Conservation (phyloP, 2,113 vertebrate genomes). For the Salvelinus alpinus region DNA sequence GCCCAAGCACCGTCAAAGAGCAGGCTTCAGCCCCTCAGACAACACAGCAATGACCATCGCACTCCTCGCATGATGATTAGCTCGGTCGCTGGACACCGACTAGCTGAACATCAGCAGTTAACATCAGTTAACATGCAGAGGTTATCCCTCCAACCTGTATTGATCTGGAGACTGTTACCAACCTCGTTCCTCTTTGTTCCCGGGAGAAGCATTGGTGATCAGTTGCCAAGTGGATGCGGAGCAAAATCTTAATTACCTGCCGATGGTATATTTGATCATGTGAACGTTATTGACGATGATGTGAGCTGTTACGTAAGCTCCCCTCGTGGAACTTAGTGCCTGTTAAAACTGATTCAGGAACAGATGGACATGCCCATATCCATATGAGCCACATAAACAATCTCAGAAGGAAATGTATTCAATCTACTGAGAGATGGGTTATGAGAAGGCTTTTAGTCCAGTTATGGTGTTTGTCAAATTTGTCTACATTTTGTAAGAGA, state of each 20-base stretch:
- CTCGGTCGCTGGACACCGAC: constrained; percentile 22
- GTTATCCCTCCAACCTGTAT: constrained; percentile 63
- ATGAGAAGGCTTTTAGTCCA: neutral
- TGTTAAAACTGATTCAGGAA: neutral
- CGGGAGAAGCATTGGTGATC: constrained; percentile 20
- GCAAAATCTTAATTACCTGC: constrained; percentile 59
- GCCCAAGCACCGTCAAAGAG: constrained; percentile 34
- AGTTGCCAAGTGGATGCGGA: constrained; percentile 31
- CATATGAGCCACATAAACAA: neutral
- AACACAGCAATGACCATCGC: neutral
- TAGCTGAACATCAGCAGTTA: constrained; percentile 56
- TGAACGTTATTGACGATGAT: neutral
- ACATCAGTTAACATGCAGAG: constrained; percentile 67
- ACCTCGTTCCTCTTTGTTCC: constrained; percentile 39
- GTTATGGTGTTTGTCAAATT: neutral
- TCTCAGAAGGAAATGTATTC: neutral
- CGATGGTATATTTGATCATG: constrained; percentile 10
- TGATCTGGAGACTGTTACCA: constrained; percentile 48
- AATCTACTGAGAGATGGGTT: neutral
- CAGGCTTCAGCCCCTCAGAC: constrained; percentile 18
- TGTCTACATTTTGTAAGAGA: neutral
- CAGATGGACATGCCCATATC: neutral
- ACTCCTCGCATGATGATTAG: constrained; percentile 35
- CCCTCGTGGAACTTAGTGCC: neutral
- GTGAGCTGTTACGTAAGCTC: neutral